These are phyloP conservation scores for Heliconius congener DNA, from an alignment of 1,140 invertebrate species.

Conservation along the genomic window DNA sequence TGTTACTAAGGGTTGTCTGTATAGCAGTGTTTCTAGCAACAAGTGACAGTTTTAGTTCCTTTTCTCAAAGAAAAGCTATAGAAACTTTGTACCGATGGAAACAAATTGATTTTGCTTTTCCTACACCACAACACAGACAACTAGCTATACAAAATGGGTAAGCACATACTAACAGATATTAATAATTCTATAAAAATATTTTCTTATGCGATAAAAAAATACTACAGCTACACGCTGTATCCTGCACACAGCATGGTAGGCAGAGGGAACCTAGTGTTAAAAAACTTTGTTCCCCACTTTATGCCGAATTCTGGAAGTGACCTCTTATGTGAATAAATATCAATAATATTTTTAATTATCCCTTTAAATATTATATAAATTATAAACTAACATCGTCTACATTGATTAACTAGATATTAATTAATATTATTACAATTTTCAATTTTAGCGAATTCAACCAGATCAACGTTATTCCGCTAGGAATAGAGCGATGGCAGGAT, in stretches of 20 bases:
- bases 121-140: slow-evolving; percentile 50
- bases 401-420: background rate
- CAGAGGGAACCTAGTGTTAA: too few relatives aligned
- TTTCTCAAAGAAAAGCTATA: slow-evolving; percentile 39
- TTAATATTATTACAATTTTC: slow-evolving; percentile 14
- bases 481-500: slow-evolving; percentile 85
- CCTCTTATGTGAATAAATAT: too few relatives aligned
- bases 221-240: too few relatives aligned
- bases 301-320: too few relatives aligned
- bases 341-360: too few relatives aligned
- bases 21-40: slow-evolving; percentile 2
- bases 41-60: background rate
- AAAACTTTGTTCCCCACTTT: too few relatives aligned
- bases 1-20: slow-evolving; percentile 21
- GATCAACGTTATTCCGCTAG: slow-evolving; percentile 87
- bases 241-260: too few relatives aligned
- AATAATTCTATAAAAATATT: background rate
- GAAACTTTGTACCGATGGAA: slow-evolving; percentile 76
- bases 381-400: too few relatives aligned
- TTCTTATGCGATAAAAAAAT: too few relatives aligned
- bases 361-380: too few relatives aligned
- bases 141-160: slow-evolving; percentile 60
- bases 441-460: slow-evolving; percentile 84
- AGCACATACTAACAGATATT: background rate
- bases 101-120: slow-evolving; percentile 72